phyloP scores from a whole-genome alignment of 2,888 invertebrate genomes.

The Tanytarsus gracilentus region DNA sequence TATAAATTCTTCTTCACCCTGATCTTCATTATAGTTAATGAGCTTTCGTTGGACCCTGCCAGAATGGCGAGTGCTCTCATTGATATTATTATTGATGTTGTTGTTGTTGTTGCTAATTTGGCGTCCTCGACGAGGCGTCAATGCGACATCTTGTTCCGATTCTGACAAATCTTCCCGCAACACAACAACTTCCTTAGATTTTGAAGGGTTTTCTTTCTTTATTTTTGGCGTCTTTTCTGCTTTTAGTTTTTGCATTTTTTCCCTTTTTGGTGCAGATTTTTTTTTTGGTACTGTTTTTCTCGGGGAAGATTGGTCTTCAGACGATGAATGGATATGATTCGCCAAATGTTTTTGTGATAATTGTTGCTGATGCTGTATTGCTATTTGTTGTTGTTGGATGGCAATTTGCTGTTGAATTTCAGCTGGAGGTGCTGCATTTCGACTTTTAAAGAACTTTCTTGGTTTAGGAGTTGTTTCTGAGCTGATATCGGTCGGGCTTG shows the following conservation, averaged over 20 bases:
- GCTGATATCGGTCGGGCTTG: constrained; percentile 25
- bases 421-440: constrained; percentile 57
- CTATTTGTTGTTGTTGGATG: constrained; percentile 40
- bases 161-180: constrained; percentile 40
- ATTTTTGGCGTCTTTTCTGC: constrained; percentile 40
- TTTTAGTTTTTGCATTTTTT: constrained; percentile 33
- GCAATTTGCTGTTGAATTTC: constrained; percentile 56
- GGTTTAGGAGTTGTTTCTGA: constrained; percentile 54
- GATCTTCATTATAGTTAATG: constrained; percentile 55
- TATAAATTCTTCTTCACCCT: constrained; percentile 35
- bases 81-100: not conserved
- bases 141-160: constrained; percentile 32
- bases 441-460: constrained; percentile 84
- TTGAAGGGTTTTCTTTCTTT: constrained; percentile 37
- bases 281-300: constrained; percentile 38
- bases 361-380: constrained; percentile 31
- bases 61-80: constrained; percentile 1
- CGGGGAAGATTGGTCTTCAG: constrained; percentile 39
- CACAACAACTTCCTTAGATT: constrained; percentile 40
- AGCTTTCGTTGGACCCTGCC: constrained; percentile 50
- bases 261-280: constrained; percentile 31
- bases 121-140: constrained; percentile 29
- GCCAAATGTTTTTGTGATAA: constrained; percentile 29
- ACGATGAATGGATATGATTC: constrained; percentile 32
- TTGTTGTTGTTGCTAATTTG: too few relatives aligned